Conservation (phyloP, 2,888 invertebrate genomes). For the Heteromyza rotundicornis region DNA sequence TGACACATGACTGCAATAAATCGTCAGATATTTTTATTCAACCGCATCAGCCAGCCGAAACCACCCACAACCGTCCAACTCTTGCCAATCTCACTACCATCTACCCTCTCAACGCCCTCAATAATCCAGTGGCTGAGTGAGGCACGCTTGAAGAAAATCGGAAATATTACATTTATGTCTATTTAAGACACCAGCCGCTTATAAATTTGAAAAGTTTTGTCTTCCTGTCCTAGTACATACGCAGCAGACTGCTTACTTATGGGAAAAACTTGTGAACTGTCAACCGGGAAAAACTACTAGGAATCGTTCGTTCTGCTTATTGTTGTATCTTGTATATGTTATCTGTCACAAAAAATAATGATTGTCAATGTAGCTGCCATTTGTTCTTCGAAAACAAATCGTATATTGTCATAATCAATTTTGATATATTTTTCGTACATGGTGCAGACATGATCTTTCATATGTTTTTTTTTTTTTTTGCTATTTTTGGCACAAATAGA, state of each 20-base stretch:
- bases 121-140: not conserved
- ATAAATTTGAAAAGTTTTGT: slow-evolving; percentile 2
- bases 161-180: not conserved
- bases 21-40: not conserved
- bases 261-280: no score
- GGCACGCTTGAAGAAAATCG: not conserved
- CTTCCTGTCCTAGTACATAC: no score
- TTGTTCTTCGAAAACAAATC: no score
- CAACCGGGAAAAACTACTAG: no score
- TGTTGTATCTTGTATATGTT: no score
- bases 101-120: not conserved
- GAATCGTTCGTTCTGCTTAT: no score
- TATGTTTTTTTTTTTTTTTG: not conserved
- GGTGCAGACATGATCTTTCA: not conserved
- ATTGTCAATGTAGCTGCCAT: slow-evolving; percentile 19
- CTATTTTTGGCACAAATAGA: not conserved
- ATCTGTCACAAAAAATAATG: slow-evolving; percentile 10
- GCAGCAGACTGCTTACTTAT: no score
- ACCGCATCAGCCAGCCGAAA: no score
- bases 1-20: slow-evolving; percentile 15
- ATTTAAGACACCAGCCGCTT: not conserved
- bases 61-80: no score
- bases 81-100: no score
- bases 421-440: slow-evolving; percentile 4
- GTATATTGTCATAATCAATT: slow-evolving; percentile 21